Evolutionary conservation across 2,113 vertebrate genomes (phyloP), one percentile per base, ranked within the genome.

Genomic region (Brachirus orientalis): DNA sequence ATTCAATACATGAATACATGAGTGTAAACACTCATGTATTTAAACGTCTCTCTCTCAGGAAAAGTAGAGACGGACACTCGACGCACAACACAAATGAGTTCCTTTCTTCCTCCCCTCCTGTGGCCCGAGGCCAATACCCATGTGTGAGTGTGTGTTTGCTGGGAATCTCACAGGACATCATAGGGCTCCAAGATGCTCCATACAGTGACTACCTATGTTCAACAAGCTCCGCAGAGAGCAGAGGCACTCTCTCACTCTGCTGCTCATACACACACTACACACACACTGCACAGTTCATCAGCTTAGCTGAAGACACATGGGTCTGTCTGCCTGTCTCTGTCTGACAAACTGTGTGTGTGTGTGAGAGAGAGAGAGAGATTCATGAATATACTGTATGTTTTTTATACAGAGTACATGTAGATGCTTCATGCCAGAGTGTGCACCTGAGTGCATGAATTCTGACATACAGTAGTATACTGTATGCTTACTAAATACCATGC

Each of bases 151-250:
- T 55, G 19, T 60, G 51, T 60, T 6, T 53, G 52, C 37, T 57
- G 20, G 60, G 60, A 73, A 77, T 77, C 74, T 77, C 60, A 47
- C 60, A 73, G 74, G 63, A 69, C 64, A 65, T 82, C 75, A 78
- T 46, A 78, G 57, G 56, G 65, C 41, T 75, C 46, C 61, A 58
- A 71, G 75, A 78, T 60, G 75, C 75, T 67, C 70, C 57, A 20
- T 28, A 55, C 66, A 67, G 70, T 75, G 75, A 83, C 79, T 71
- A 82, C 69, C 59, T 77, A 48, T 77, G 73, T 63, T 81, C 69
- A 69, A 69, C 63, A 73, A 77, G 63, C 50, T 66, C 69, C 44
- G 56, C 59, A 73, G 19, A 73, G 59, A 77, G 55, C 12, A 0
- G 4, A 12, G 7, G 3, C 4, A 43, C 10, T 43, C 40, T 43